Conservation (phyloP, 2,888 invertebrate genomes). For the Apocheima hispidaria region DNA sequence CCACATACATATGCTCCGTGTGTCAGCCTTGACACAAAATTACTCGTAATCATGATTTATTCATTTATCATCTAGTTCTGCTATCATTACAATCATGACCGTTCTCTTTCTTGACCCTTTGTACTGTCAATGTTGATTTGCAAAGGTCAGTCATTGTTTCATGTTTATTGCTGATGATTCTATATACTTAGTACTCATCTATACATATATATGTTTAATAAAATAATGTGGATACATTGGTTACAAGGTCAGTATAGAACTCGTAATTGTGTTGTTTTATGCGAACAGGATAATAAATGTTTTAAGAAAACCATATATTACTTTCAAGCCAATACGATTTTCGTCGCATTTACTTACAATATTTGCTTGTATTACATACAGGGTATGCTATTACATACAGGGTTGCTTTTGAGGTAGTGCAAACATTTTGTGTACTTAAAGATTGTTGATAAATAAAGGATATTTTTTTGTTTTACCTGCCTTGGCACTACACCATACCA, state of each 20-base stretch:
- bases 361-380: neutral
- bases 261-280: neutral
- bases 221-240: slow-evolving; percentile 6
- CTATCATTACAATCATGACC: slow-evolving; percentile 48
- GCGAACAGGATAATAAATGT: neutral
- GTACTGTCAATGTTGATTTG: slow-evolving; percentile 25
- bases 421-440: too few species aligned
- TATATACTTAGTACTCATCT: neutral
- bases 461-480: too few species aligned
- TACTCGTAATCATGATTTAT: slow-evolving; percentile 51
- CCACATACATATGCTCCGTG: slow-evolving; percentile 37
- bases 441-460: too few species aligned
- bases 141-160: slow-evolving; percentile 16
- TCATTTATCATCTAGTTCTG: slow-evolving; percentile 53
- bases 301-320: neutral
- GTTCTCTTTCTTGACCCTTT: slow-evolving; percentile 47
- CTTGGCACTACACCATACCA: too few species aligned
- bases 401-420: too few species aligned
- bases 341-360: too few species aligned
- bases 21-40: slow-evolving; percentile 63
- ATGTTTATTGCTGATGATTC: neutral
- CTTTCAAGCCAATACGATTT: neutral
- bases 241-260: slow-evolving; percentile 2
- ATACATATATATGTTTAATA: neutral
- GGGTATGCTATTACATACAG: too few species aligned